Base-by-base conservation (phyloP, 2,888 invertebrate species). In the Spisula solida region DNA sequence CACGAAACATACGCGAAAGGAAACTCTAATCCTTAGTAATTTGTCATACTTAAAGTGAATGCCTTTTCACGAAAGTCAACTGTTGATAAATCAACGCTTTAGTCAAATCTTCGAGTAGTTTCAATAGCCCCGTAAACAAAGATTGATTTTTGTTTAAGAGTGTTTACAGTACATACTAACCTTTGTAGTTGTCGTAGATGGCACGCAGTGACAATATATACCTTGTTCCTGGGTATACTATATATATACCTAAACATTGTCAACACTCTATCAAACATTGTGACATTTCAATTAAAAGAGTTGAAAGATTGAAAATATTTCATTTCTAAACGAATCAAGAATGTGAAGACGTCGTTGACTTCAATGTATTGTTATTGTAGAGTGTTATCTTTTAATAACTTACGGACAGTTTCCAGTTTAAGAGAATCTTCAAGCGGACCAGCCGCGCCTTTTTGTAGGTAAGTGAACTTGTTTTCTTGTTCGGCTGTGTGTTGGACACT, bases 261-360 rank as follows among this genome's bases (percentile, higher is more conserved):
- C 10, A 25, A 29, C 25, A 14, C 14, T 29, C 70, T 25, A 6
- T 31, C 70, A 70, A 29, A 70, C 70, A 25, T 70, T 25, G 70
- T 25, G 70, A 8, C 70, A 29, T 70, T 29, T 31, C 70, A 70
- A 70, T 29, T 31, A 70, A 70, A 14, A 12, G 16, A 56, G 41
- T 41, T 66, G n/a, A 29, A 48, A n/a, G 25, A 16, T 83, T 47
- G 70, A 70, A 83, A 48, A 70, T 70, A 48, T 82, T 70, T 47
- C 47, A 41, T 70, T 79, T 83, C 82, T 66, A 29, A 25, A 48
- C 70, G 70, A 83, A 83, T 66, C 70, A 83, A 83, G 70, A 83
- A 83, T 83, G 82, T 48, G 70, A 83, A 83, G 25, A n/a, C 82
- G 41, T 5, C 47, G 20, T 70, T 66, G 82, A 82, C 47, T 82